Percentiles rank a stretch among this genome's conserved stretches.
Conservation (phyloP, 1,140 invertebrate species). For the Chymomyza costata region DNA sequence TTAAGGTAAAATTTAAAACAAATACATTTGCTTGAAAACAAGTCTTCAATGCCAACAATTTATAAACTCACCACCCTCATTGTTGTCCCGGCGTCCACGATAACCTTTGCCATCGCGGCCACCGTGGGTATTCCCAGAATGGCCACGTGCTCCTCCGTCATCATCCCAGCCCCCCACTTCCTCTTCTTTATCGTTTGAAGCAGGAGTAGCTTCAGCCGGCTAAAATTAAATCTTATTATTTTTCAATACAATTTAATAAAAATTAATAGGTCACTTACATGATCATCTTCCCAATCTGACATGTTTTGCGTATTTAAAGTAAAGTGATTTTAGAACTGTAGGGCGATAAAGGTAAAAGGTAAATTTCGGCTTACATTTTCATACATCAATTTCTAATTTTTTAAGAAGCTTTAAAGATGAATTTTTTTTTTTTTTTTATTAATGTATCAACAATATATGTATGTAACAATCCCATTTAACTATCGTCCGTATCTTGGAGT, state of each 20-base stretch:
- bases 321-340: not conserved
- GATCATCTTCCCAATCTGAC: conserved; percentile 48
- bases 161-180: conserved; percentile 32
- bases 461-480: too few relatives aligned
- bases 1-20: not conserved
- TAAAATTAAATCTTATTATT: not conserved
- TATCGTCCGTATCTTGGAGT: too few relatives aligned
- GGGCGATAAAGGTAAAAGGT: too few relatives aligned
- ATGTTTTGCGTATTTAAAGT: conserved; percentile 22
- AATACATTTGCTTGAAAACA: not conserved
- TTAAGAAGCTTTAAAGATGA: too few relatives aligned
- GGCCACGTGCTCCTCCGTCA: conserved; percentile 48
- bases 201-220: not conserved
- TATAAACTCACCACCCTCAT: conserved; percentile 37
- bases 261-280: conserved; percentile 13
- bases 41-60: not conserved
- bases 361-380: too few relatives aligned
- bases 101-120: conserved; percentile 20
- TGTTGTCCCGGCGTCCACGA: conserved; percentile 25
- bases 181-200: too few relatives aligned
- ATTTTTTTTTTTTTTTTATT: too few relatives aligned
- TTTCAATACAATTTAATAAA: not conserved
- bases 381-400: too few relatives aligned
- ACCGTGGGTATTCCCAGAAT: conserved; percentile 21
- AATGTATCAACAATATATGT: too few relatives aligned